These are phyloP conservation scores for Pentamera pediparva DNA, from an alignment of 53 echinoderm and acorn worm genomes.

Conservation along the genomic window DNA sequence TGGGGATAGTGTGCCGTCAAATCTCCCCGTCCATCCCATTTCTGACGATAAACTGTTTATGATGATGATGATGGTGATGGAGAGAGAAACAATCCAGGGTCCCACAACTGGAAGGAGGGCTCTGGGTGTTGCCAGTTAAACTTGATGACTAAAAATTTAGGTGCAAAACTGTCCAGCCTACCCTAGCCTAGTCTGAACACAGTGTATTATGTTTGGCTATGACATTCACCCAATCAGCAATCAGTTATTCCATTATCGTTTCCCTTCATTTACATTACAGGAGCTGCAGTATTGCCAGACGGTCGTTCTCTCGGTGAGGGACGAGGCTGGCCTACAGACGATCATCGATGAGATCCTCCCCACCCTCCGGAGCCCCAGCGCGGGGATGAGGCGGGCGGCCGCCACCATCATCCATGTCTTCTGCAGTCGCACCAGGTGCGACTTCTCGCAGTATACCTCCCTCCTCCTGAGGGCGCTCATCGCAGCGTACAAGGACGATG, in stretches of 20 bases:
- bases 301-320: slow-evolving; percentile 81
- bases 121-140: background rate
- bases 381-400: slow-evolving; percentile 78
- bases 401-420: slow-evolving; percentile 79
- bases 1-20: too few relatives aligned
- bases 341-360: slow-evolving; percentile 88
- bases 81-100: too few relatives aligned
- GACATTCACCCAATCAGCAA: too few relatives aligned
- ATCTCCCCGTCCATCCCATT: too few relatives aligned
- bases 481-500: slow-evolving; percentile 70
- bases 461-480: slow-evolving; percentile 71
- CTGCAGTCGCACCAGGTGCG: slow-evolving; percentile 77
- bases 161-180: background rate
- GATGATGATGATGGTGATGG: too few relatives aligned
- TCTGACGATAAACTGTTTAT: too few relatives aligned
- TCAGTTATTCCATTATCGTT: too few relatives aligned
- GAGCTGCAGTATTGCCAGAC: slow-evolving; percentile 90
- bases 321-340: slow-evolving; percentile 73
- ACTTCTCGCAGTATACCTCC: slow-evolving; percentile 70
- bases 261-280: slow-evolving; percentile 32
- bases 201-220: too few relatives aligned
- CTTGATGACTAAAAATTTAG: background rate
- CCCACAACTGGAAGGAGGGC: too few relatives aligned
- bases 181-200: background rate
- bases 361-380: slow-evolving; percentile 54